Conservation (phyloP, 2,888 invertebrate genomes). For the Ormyrus rosae region DNA sequence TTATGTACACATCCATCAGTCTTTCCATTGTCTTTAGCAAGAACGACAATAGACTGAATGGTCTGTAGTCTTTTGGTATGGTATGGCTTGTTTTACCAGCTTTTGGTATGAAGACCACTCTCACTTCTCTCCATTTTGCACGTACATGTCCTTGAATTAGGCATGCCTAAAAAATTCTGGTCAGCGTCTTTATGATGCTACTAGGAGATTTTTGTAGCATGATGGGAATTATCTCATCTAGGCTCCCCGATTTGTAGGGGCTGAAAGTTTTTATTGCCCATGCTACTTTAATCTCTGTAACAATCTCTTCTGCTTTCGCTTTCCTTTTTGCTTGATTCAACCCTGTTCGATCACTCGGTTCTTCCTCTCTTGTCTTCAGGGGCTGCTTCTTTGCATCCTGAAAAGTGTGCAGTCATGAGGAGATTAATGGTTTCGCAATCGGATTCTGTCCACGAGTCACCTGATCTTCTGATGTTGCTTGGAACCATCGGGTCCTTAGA, state of each 20-base stretch:
- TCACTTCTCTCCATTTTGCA: no score
- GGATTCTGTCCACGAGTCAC: slow-evolving; percentile 4
- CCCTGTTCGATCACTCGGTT: background rate
- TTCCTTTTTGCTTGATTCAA: background rate
- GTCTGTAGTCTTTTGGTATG: slow-evolving; percentile 22
- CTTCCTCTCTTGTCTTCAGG: background rate
- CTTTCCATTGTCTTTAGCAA: background rate
- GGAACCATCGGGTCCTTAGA: background rate
- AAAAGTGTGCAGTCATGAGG: background rate
- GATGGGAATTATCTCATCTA: no score
- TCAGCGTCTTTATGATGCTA: no score
- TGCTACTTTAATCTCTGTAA: background rate
- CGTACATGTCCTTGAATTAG: no score
- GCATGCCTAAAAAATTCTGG: no score
- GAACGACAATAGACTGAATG: slow-evolving; percentile 8
- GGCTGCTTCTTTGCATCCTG: background rate
- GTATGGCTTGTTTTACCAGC: background rate
- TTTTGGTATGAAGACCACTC: background rate
- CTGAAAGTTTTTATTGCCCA: background rate
- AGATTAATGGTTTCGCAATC: background rate
- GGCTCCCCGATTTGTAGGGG: no score
- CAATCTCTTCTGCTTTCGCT: background rate
- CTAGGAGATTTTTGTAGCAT: no score
- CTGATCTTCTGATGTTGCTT: background rate
- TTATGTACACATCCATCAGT: slow-evolving; percentile 7